Evolutionary conservation across 1,140 invertebrate genomes (phyloP).

Genomic region (Elysia chlorotica): DNA sequence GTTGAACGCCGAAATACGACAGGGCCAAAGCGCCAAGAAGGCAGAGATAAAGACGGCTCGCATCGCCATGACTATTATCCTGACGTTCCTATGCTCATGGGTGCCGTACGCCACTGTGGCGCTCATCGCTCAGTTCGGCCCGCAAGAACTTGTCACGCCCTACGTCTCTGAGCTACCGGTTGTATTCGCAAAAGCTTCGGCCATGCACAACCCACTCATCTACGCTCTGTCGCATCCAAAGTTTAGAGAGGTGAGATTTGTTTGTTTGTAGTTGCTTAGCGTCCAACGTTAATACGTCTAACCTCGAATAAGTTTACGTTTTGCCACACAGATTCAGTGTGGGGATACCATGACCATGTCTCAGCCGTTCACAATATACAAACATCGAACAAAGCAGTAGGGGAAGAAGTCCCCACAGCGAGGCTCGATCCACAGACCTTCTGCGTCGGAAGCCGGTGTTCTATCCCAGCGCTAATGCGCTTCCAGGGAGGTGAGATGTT

Average conservation of each 20-base stretch:
- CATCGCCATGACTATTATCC: constrained; percentile 81
- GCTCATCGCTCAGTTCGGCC: constrained; percentile 73
- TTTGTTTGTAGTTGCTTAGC: too few relatives aligned
- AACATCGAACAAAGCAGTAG: too few relatives aligned
- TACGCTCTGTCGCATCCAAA: constrained; percentile 70
- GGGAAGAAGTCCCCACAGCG: too few relatives aligned
- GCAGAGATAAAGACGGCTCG: constrained; percentile 63
- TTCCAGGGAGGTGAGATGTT: too few relatives aligned
- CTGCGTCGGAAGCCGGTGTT: too few relatives aligned
- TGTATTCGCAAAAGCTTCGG: constrained; percentile 78
- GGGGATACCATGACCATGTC: too few relatives aligned
- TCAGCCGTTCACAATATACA: too few relatives aligned
- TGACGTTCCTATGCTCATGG: constrained; percentile 77
- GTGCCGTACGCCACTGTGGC: constrained; percentile 76
- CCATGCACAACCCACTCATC: constrained; percentile 82
- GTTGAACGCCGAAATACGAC: constrained; percentile 45
- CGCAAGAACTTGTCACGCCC: constrained; percentile 66
- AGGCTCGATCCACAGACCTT: too few relatives aligned
- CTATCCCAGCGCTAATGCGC: too few relatives aligned
- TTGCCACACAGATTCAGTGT: too few relatives aligned
- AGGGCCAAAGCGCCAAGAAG: constrained; percentile 39
- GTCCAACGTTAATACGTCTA: too few relatives aligned
- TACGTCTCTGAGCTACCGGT: constrained; percentile 74
- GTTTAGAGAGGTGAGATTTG: constrained; percentile 52
- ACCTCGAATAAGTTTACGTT: too few relatives aligned